phyloP scores from a whole-genome alignment of 2,888 invertebrate species.

The Lasioglossum marginatum region DNA sequence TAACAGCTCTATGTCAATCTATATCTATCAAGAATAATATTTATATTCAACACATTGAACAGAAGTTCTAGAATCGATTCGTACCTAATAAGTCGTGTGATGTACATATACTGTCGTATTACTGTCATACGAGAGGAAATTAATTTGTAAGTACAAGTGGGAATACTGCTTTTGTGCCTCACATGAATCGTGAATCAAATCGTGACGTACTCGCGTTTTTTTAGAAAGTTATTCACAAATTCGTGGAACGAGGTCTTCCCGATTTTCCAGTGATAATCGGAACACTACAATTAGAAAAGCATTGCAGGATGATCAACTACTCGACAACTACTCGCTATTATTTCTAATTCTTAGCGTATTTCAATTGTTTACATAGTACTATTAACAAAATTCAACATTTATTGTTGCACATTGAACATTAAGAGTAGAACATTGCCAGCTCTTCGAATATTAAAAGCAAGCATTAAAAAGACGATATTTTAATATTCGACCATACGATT shows the following conservation, averaged over 20 bases:
- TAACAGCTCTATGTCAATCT: conserved; percentile 5
- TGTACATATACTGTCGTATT: neutral
- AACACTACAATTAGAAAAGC: too few species aligned
- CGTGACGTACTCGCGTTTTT: neutral
- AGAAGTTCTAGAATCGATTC: neutral
- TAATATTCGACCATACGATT: too few species aligned
- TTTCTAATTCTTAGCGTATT: too few species aligned
- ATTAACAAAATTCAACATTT: too few species aligned
- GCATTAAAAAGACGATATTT: neutral
- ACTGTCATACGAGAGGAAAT: neutral
- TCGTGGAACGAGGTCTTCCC: neutral
- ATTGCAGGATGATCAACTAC: too few species aligned
- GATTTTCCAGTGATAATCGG: neutral
- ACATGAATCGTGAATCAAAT: neutral
- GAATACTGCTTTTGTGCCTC: conserved; percentile 5
- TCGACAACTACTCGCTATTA: too few species aligned
- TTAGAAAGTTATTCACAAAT: neutral
- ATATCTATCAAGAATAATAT: conserved; percentile 10
- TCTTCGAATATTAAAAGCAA: too few species aligned
- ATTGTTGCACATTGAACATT: too few species aligned
- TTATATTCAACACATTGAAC: conserved; percentile 1
- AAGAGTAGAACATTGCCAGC: too few species aligned
- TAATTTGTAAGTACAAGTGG: neutral
- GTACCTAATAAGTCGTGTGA: neutral
- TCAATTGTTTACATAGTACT: too few species aligned